Conservation (phyloP, 2,797 vertebrate genomes). For the Allobates femoralis region DNA sequence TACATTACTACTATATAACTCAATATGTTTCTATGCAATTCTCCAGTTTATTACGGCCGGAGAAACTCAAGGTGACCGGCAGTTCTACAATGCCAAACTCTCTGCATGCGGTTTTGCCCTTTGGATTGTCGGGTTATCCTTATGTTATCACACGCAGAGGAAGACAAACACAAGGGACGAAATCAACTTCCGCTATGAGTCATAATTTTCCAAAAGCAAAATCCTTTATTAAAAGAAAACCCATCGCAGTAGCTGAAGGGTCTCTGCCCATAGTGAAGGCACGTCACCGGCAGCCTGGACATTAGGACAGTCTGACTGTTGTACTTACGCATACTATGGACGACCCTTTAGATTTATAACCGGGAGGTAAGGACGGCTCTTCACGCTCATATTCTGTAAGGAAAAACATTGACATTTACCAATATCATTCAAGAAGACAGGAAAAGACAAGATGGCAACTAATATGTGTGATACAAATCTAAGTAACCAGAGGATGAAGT, state of each 20-base stretch:
- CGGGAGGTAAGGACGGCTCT: slow-evolving; percentile 69
- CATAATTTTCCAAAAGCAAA: slow-evolving; percentile 19
- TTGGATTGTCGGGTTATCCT: background rate
- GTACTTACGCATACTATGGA: slow-evolving; percentile 62
- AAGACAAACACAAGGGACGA: background rate
- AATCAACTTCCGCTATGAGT: slow-evolving; percentile 16
- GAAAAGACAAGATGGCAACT: background rate
- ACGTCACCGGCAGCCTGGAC: background rate
- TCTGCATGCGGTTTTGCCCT: background rate
- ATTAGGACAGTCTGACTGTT: background rate
- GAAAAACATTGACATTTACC: background rate
- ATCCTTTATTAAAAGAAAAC: background rate
- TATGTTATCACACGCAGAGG: slow-evolving; percentile 1
- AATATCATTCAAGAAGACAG: background rate
- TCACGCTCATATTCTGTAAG: slow-evolving; percentile 79
- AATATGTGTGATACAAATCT: background rate
- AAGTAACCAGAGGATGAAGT: background rate
- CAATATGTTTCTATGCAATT: background rate
- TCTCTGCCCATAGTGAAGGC: background rate
- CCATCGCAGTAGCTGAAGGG: background rate
- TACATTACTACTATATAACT: too few species aligned
- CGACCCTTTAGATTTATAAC: slow-evolving; percentile 63
- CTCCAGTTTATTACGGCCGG: background rate
- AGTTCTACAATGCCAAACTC: background rate
- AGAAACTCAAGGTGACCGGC: background rate